Conservation (phyloP, 2,797 vertebrate species). For the Aulostomus chinensis region DNA sequence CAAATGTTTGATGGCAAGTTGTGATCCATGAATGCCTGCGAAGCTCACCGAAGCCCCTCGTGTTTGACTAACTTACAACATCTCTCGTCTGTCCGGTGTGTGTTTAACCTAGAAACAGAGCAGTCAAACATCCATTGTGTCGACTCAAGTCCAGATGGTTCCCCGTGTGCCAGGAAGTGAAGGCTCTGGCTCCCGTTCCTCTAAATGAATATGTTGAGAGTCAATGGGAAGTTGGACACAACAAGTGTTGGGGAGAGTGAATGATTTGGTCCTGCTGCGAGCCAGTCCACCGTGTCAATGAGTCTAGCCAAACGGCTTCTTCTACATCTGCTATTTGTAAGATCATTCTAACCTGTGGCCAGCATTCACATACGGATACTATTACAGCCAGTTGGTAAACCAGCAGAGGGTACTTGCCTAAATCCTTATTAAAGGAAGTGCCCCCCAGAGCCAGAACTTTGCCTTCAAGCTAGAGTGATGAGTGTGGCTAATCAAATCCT, state of each 20-base stretch:
- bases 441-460: conserved; percentile 37
- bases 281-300: conserved; percentile 58
- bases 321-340: conserved; percentile 71
- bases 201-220: conserved; percentile 57
- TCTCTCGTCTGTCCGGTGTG: conserved; percentile 26
- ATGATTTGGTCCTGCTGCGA: conserved; percentile 51
- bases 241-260: conserved; percentile 47
- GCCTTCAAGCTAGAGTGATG: conserved; percentile 40
- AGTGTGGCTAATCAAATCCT: conserved; percentile 39
- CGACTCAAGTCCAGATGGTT: conserved; percentile 70
- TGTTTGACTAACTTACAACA: conserved; percentile 38
- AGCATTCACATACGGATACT: conserved; percentile 59
- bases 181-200: conserved; percentile 59
- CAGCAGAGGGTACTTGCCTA: conserved; percentile 52
- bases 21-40: neutral
- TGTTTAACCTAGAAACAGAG: conserved; percentile 58
- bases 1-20: conserved; percentile 13
- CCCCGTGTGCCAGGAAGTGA: conserved; percentile 55
- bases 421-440: conserved; percentile 54
- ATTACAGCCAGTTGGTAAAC: conserved; percentile 63
- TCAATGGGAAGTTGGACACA: conserved; percentile 66
- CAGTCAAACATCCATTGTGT: conserved; percentile 69
- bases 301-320: conserved; percentile 63
- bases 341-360: conserved; percentile 55
- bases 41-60: neutral